Conservation (phyloP, 2,888 invertebrate genomes). For the Eucera pruinosa region DNA sequence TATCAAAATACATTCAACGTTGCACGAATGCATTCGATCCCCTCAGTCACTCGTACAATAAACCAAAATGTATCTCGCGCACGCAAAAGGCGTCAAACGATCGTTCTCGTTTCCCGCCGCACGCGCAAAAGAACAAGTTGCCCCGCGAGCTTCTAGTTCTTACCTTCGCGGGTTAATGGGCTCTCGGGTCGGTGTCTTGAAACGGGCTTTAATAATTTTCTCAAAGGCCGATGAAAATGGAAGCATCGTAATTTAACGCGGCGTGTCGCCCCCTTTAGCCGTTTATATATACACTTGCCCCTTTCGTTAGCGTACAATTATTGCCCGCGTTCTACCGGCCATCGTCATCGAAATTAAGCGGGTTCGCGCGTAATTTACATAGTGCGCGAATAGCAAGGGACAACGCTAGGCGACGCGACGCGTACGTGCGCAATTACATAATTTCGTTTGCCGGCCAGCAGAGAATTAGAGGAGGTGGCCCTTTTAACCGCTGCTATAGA, state of each 20-base stretch:
- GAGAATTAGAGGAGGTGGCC: constrained; percentile 38
- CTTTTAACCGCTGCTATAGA: not conserved
- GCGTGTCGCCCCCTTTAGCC: not conserved
- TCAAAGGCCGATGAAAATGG: not conserved
- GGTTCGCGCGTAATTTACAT: constrained; percentile 29
- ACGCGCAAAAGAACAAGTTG: not conserved
- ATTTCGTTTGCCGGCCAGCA: constrained; percentile 33
- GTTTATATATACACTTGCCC: no score
- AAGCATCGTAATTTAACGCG: constrained; percentile 2
- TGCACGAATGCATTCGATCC: no score
- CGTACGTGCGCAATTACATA: constrained; percentile 28
- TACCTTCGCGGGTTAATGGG: no score
- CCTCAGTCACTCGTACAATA: no score
- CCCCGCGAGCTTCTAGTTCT: not conserved
- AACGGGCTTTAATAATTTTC: constrained; percentile 1
- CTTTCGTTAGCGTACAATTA: not conserved
- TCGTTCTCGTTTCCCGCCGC: not conserved
- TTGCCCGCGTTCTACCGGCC: not conserved
- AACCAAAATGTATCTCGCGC: not conserved
- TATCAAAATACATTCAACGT: no score
- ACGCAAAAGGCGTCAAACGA: not conserved
- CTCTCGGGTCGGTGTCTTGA: not conserved
- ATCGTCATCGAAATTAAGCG: not conserved
- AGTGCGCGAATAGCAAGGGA: constrained; percentile 26
- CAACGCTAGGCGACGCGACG: constrained; percentile 1